Evolutionary conservation across 2,888 invertebrate species (phyloP), one percentile per base, ranked within the genome.

Genomic region (Hemaris fuciformis): DNA sequence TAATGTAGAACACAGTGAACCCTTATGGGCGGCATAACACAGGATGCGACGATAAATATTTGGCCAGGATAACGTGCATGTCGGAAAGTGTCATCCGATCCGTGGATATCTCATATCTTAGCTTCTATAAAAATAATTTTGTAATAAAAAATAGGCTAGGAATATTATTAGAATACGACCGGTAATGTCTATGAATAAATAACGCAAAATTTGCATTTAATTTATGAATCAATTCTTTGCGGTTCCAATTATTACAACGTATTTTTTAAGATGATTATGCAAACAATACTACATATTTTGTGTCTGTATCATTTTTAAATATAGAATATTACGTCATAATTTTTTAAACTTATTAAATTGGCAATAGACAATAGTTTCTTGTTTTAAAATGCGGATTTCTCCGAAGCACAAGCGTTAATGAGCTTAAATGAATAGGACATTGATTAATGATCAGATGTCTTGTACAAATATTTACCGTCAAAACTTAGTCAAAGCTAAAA

Each of bases 381-480:
- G 6, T 23, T 48, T 48, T 6, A 15, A 27, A 27, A n/a, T 13
- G 48, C 15, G 15, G 48, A 27, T 25, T 15, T 48, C 27, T 48
- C 15, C 25, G 48, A 48, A 48, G 23, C 13, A 27, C n/a, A 48
- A 48, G 48, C 27, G 68, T 65, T 65, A 63, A 68, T 68, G 64
- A 64, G 18, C 7, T 59, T 31, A 46, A 59, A n/a, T 46, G 27
- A 71, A 66, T 61, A 8, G 57, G 68, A 66, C 71, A 45, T 57
- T 68, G 74, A 71, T 69, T 15, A 23, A 74, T 67, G 60, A 23
- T 18, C 1, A 3, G 20, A 31, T 6, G 25, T 10, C 61, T 58
- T 74, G 8, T 63, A 60, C 62, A 70, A 67, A 70, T 69, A 74
- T 65, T 72, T 42, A 59, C 62, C 64, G 53, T 57, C 31, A 45